Evolutionary conservation across 2,113 vertebrate species (phyloP).

Genomic region (Peromyscus maniculatus): DNA sequence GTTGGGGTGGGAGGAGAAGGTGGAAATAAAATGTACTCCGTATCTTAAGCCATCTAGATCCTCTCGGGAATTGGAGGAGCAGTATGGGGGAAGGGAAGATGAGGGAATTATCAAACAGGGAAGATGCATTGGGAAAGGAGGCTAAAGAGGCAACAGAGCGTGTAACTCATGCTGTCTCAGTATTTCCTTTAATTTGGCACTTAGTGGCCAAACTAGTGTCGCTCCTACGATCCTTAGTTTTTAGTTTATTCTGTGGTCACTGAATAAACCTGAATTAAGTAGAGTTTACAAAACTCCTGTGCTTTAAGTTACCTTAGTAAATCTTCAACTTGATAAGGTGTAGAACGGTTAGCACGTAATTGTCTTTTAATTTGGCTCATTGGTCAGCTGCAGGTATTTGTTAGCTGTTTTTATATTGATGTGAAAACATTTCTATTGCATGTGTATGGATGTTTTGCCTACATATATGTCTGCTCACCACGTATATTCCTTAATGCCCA

Average conservation of each 20-base stretch:
- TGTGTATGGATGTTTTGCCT: neutral
- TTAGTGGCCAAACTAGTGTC: neutral
- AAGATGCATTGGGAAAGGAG: neutral
- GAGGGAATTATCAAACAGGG: neutral
- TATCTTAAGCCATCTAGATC: neutral
- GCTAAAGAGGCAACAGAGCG: neutral
- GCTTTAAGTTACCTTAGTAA: conserved; percentile 30
- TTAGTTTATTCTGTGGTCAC: neutral
- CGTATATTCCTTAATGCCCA: too few relatives aligned
- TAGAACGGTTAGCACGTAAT: neutral
- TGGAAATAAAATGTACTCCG: neutral
- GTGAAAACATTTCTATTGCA: neutral
- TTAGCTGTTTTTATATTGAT: neutral
- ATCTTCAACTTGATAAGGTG: neutral
- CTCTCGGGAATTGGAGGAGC: neutral
- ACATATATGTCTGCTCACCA: neutral
- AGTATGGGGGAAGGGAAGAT: neutral
- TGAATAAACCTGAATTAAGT: neutral
- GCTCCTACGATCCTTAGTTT: neutral
- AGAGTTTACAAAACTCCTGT: neutral
- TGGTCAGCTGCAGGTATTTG: neutral
- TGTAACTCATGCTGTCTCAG: neutral
- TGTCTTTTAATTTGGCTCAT: neutral
- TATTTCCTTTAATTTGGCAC: neutral
- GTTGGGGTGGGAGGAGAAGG: neutral